Percentiles rank a stretch among this genome's conserved stretches.
These are phyloP conservation scores for Drosophila micromelanica DNA, from an alignment of 1,140 invertebrate genomes.

Conservation along the genomic window DNA sequence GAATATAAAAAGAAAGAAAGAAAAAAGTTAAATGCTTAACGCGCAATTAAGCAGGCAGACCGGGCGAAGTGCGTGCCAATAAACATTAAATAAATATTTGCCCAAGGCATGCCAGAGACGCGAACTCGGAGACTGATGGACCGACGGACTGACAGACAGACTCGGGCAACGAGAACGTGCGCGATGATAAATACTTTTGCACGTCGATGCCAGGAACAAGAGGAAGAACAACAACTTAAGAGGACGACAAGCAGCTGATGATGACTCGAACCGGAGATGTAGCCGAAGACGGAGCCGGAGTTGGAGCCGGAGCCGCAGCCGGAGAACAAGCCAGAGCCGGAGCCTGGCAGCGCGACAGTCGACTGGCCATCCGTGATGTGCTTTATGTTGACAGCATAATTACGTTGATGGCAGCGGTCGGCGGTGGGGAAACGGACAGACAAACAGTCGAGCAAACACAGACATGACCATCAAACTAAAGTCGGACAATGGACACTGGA, in stretches of 20 bases:
- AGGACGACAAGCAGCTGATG: slow-evolving; percentile 63
- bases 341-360: slow-evolving; percentile 18
- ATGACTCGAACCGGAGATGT: slow-evolving; percentile 50
- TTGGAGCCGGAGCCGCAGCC: too few relatives aligned
- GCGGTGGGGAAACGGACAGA: not conserved
- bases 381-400: slow-evolving; percentile 80
- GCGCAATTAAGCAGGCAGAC: slow-evolving; percentile 70
- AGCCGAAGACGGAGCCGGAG: slow-evolving; percentile 27
- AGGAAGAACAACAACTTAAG: slow-evolving; percentile 18
- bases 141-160: slow-evolving; percentile 17
- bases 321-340: not conserved
- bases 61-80: slow-evolving; percentile 70
- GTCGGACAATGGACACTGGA: slow-evolving; percentile 12
- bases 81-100: slow-evolving; percentile 72
- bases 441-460: slow-evolving; percentile 40
- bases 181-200: slow-evolving; percentile 67
- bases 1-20: slow-evolving; percentile 22
- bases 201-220: slow-evolving; percentile 39
- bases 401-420: slow-evolving; percentile 65
- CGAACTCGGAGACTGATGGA: slow-evolving; percentile 3
- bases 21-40: slow-evolving; percentile 63
- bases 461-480: slow-evolving; percentile 27
- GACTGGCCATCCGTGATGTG: slow-evolving; percentile 41
- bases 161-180: slow-evolving; percentile 46
- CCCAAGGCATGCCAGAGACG: slow-evolving; percentile 25